phyloP scores from a whole-genome alignment of 2,113 vertebrate species.

The Proterorhinus semilunaris region DNA sequence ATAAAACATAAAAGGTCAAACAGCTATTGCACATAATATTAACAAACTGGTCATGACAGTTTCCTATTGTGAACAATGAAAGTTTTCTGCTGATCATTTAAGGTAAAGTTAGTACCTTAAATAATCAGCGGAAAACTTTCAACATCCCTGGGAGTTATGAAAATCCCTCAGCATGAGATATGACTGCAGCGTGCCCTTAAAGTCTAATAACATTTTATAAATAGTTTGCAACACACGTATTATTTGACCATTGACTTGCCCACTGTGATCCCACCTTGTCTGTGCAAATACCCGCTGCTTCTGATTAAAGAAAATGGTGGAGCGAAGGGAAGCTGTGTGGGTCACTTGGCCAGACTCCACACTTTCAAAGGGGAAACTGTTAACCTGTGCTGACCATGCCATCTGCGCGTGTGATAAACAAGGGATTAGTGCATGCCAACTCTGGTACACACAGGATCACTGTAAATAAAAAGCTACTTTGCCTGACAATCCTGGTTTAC shows the following conservation, averaged over 20 bases:
- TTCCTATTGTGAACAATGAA: too few relatives aligned
- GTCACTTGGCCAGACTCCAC: slow-evolving; percentile 4
- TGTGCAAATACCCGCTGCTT: neutral
- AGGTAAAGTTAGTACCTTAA: too few relatives aligned
- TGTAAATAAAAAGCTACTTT: neutral
- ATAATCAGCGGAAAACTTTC: too few relatives aligned
- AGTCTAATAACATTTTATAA: neutral
- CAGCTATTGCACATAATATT: too few relatives aligned
- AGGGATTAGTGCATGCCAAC: slow-evolving; percentile 10
- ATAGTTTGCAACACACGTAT: neutral
- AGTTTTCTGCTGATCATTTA: too few relatives aligned
- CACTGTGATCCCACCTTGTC: neutral
- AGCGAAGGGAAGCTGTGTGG: neutral
- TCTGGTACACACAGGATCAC: neutral
- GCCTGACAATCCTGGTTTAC: too few relatives aligned
- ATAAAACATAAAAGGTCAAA: neutral
- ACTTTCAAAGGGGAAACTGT: neutral
- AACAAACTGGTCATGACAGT: too few relatives aligned
- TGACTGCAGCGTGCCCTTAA: neutral
- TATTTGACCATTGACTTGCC: neutral
- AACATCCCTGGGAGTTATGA: too few relatives aligned
- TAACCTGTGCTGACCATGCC: neutral
- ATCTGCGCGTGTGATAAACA: slow-evolving; percentile 18
- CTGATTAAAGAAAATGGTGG: neutral
- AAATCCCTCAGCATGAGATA: too few relatives aligned